Evolutionary conservation across 2,888 invertebrate species (phyloP).

Genomic region (Meghimatium bilineatum): DNA sequence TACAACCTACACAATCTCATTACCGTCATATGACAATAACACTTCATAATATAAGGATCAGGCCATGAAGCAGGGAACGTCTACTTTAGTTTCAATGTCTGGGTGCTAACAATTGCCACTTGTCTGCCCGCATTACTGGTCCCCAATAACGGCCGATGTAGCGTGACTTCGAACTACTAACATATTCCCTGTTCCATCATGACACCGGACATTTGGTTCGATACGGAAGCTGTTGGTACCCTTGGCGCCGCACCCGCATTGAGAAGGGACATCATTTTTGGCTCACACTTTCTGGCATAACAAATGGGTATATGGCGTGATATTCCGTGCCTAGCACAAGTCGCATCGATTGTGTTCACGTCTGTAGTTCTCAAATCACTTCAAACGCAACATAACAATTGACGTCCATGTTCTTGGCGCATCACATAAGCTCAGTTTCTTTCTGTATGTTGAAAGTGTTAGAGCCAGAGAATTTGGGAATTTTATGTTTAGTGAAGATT

Average conservation of each 20-base stretch:
- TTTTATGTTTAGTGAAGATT: too few relatives aligned
- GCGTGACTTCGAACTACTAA: not conserved
- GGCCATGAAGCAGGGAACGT: not conserved
- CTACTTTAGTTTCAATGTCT: not conserved
- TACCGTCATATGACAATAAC: too few relatives aligned
- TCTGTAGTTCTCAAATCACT: too few relatives aligned
- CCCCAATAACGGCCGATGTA: not conserved
- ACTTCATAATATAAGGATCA: not conserved
- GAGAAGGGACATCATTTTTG: slow-evolving; percentile 37
- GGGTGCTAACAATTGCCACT: not conserved
- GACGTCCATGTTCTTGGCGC: too few relatives aligned
- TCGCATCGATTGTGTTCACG: not conserved
- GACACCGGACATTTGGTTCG: not conserved
- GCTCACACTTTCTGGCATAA: slow-evolving; percentile 50
- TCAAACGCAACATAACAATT: too few relatives aligned
- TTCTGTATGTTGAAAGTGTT: too few relatives aligned
- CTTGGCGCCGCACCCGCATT: not conserved
- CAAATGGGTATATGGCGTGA: slow-evolving; percentile 52
- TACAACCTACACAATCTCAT: too few relatives aligned
- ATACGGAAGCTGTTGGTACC: slow-evolving; percentile 9
- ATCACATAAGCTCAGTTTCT: too few relatives aligned
- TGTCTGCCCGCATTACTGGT: not conserved
- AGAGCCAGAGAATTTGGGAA: too few relatives aligned
- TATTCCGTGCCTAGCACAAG: not conserved
- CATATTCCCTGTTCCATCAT: not conserved